Evolutionary conservation across 2,797 vertebrate species (phyloP).

Genomic region (Xiphophorus birchmanni): DNA sequence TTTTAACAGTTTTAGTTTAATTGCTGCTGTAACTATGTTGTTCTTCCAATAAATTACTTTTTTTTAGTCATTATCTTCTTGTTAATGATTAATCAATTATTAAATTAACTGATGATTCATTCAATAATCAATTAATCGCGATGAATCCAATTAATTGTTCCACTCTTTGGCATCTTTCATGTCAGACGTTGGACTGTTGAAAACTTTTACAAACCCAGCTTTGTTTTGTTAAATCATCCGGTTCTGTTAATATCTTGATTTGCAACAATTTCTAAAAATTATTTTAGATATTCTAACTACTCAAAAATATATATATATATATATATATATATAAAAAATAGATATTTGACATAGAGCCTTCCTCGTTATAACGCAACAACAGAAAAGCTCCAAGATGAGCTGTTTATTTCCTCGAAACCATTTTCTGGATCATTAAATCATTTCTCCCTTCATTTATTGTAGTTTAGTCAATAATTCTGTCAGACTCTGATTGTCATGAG

Average conservation of each 20-base stretch:
- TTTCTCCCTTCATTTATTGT: slow-evolving; percentile 43
- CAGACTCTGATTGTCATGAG: slow-evolving; percentile 60
- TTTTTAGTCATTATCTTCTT: too few species aligned
- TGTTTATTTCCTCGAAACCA: slow-evolving; percentile 49
- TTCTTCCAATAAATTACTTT: too few species aligned
- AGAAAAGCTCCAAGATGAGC: slow-evolving; percentile 15
- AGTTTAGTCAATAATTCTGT: slow-evolving; percentile 65
- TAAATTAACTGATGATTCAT: too few species aligned
- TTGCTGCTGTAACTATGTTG: background rate
- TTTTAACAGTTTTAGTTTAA: too few species aligned
- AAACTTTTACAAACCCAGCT: background rate
- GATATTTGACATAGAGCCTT: background rate
- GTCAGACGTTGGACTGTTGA: background rate
- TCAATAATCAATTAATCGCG: too few species aligned
- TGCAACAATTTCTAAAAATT: background rate
- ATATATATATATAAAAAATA: too few species aligned
- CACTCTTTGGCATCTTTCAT: background rate
- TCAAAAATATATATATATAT: background rate
- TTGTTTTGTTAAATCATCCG: background rate
- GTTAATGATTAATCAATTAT: too few species aligned
- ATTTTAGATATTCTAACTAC: background rate
- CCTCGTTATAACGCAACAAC: background rate
- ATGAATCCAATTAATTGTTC: too few species aligned
- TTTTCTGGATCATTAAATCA: slow-evolving; percentile 68
- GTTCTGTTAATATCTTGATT: background rate